Percentiles rank a stretch among this genome's conserved stretches.
These are phyloP conservation scores for Salvelinus alpinus DNA, from an alignment of 2,113 vertebrate genomes.

Conservation along the genomic window DNA sequence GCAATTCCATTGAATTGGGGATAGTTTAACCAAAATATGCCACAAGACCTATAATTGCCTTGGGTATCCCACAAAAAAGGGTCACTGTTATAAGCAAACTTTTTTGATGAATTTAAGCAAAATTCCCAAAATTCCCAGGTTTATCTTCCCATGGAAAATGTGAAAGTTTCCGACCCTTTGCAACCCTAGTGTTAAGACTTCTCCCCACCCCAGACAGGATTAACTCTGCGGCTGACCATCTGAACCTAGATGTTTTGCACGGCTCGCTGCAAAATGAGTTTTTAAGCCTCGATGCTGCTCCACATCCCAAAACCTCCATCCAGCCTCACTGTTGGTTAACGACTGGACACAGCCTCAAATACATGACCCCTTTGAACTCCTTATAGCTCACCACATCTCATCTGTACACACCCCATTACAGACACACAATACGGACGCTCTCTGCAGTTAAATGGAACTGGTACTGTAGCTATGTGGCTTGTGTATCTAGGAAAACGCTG, in stretches of 20 bases:
- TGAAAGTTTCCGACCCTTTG: too few relatives aligned
- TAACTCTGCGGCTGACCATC: constrained; percentile 30
- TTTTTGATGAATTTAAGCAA: too few relatives aligned
- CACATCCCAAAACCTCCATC: not conserved
- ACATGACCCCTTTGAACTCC: not conserved
- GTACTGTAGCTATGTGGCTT: not conserved
- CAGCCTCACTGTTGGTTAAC: not conserved
- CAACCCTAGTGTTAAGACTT: not conserved
- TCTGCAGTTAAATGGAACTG: not conserved
- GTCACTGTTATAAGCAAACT: too few relatives aligned
- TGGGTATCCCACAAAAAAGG: too few relatives aligned
- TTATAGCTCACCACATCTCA: not conserved
- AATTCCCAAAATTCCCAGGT: too few relatives aligned
- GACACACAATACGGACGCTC: not conserved
- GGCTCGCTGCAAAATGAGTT: not conserved
- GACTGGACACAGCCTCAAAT: not conserved
- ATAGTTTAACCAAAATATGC: too few relatives aligned
- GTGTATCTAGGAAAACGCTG: too few relatives aligned
- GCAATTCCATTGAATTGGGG: too few relatives aligned
- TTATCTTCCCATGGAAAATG: too few relatives aligned
- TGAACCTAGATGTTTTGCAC: constrained; percentile 17
- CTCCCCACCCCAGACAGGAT: constrained; percentile 15
- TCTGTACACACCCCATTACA: not conserved
- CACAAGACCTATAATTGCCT: too few relatives aligned
- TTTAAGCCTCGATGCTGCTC: not conserved